Base-by-base conservation (phyloP, 2,113 vertebrate genomes). In the Chroicocephalus ridibundus region DNA sequence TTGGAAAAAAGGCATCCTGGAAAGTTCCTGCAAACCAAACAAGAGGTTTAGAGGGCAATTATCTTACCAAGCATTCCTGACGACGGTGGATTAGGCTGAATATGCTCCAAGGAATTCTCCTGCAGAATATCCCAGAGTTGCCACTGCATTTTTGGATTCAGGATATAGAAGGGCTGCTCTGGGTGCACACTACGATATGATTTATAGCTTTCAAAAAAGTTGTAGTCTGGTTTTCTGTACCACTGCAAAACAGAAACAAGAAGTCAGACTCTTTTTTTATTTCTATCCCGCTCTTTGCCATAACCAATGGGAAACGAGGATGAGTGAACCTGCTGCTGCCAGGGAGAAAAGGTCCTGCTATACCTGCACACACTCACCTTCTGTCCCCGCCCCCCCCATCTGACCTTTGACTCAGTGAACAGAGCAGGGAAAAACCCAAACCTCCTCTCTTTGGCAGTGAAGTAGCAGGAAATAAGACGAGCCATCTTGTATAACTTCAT, bases 111-210 rank as follows among this genome's bases (percentile, higher is more conserved):
- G 31, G 98, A 97, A 79, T 98, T 98, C 90, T 98, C 98, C 55
- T 99, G 98, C 81, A 98, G 95, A 70, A 99, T 90, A 62, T 99
- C 97, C 98, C 98, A 98, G 32, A 99, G 97, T 5, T 99, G 97
- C 98, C 98, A 99, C 18, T 98, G 97, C 97, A 98, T 98, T 94
- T 98, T 96, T 51, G 98, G 98, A 57, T 96, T 98, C 82, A 99
- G 97, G 79, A 98, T 98, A 31, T 98, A 98, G 92, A 99, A 98
- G 14, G 96, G 98, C 93, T 99, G 98, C 34, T 93, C 69, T 4
- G 98, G 98, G 52, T 98, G 93, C 21, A 13, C 62, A 38, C 74
- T 88, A 15, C 98, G 97, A 66, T 98, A 98, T 0, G 13, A 82
- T 75, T 96, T 98, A 75, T 98, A 98, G 58, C 79, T 97, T 79